A percentile compares a stretch with the other conserved stretches of the same genome.
Conservation (phyloP, 1,140 invertebrate genomes). For the Drosophila ficusphila region DNA sequence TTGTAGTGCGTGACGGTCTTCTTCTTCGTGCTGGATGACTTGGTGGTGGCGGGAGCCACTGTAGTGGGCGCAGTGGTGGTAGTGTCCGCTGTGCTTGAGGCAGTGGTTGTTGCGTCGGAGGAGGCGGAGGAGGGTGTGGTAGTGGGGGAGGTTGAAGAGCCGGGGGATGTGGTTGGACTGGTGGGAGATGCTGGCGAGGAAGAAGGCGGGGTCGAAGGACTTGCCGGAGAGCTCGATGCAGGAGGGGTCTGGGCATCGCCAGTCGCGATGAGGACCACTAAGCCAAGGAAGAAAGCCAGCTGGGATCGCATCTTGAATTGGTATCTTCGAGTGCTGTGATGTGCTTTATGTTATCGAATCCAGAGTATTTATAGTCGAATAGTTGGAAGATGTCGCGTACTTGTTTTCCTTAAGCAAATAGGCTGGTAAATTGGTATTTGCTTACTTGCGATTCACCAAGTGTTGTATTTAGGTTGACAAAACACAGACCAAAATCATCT, state of each 20-base stretch:
- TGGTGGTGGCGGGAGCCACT: not conserved
- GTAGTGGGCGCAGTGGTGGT: not conserved
- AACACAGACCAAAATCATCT: too few species aligned
- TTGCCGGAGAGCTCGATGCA: not conserved
- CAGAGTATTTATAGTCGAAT: conserved; percentile 8
- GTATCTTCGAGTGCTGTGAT: not conserved
- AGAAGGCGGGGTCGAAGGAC: not conserved
- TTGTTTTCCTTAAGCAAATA: conserved; percentile 6
- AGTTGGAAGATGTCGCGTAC: not conserved
- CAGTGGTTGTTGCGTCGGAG: too few species aligned
- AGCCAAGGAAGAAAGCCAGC: not conserved
- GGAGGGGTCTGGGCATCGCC: not conserved
- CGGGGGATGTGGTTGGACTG: not conserved
- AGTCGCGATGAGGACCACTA: not conserved
- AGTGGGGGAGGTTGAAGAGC: too few species aligned
- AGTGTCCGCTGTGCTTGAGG: too few species aligned
- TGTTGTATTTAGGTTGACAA: too few species aligned
- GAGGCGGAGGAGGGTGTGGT: not conserved
- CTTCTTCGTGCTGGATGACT: not conserved
- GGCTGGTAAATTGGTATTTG: not conserved
- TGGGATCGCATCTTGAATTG: conserved; percentile 9
- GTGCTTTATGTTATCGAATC: not conserved
- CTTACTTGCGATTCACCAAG: not conserved
- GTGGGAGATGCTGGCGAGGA: not conserved
- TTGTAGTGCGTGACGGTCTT: not conserved